Conservation (phyloP, 2,888 invertebrate species). For the Drosophila pegasa region DNA sequence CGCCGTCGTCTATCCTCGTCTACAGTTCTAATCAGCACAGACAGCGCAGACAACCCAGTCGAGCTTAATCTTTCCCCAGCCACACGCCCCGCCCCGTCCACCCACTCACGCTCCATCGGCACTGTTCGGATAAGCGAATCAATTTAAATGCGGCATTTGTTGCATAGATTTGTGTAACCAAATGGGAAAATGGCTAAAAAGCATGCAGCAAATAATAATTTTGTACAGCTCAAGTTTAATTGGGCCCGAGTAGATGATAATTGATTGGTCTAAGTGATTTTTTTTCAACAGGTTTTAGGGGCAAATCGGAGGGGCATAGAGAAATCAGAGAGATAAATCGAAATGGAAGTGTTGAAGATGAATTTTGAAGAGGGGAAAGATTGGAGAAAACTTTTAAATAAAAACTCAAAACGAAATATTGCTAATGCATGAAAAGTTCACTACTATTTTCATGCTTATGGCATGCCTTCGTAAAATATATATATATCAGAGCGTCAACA, state of each 20-base stretch:
- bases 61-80: conserved; percentile 19
- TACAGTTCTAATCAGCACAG: conserved; percentile 76
- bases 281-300: neutral
- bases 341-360: no score
- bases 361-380: no score
- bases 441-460: neutral
- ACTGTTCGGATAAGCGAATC: conserved; percentile 67
- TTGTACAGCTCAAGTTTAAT: conserved; percentile 23
- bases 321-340: no score
- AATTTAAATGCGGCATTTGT: conserved; percentile 78
- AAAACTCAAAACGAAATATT: neutral
- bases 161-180: conserved; percentile 65
- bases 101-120: neutral
- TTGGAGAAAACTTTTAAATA: neutral
- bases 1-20: conserved; percentile 80
- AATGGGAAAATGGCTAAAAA: conserved; percentile 35
- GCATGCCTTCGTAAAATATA: neutral
- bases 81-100: conserved; percentile 1
- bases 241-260: conserved; percentile 2
- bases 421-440: neutral
- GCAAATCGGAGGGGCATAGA: neutral
- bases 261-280: neutral
- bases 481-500: neutral
- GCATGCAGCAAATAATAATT: conserved; percentile 40
- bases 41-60: conserved; percentile 56